Conservation (phyloP, 1,140 invertebrate species). For the Grapholita molesta region DNA sequence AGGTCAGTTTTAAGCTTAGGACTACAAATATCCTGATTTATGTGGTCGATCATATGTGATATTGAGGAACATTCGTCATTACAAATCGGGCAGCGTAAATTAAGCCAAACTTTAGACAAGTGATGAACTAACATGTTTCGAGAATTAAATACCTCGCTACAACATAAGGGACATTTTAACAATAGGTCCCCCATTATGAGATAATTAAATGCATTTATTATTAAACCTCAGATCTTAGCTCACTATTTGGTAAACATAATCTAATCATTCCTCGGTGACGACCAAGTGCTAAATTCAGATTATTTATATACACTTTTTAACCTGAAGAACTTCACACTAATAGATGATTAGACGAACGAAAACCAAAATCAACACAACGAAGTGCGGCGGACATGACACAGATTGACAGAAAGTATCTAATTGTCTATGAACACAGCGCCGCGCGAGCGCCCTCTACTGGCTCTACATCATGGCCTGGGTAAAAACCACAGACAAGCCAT, state of each 20-base stretch:
- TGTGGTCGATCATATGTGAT: constrained; percentile 76
- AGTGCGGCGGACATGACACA: constrained; percentile 18
- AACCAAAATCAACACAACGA: constrained; percentile 11
- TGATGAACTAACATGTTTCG: constrained; percentile 79
- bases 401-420: not conserved
- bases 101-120: constrained; percentile 79
- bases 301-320: constrained; percentile 61
- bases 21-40: constrained; percentile 57
- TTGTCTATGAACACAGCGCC: not conserved
- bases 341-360: constrained; percentile 21
- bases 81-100: constrained; percentile 81
- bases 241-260: constrained; percentile 52
- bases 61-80: constrained; percentile 75
- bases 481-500: not conserved
- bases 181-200: constrained; percentile 75
- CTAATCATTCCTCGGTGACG: constrained; percentile 24
- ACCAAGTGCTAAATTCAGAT: constrained; percentile 53
- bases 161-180: constrained; percentile 82
- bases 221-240: constrained; percentile 20
- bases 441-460: not conserved
- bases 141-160: constrained; percentile 79
- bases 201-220: constrained; percentile 21
- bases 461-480: no score
- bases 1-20: constrained; percentile 19
- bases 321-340: constrained; percentile 75